A percentile compares a stretch with the other conserved stretches of the same genome.
Evolutionary conservation across 2,888 invertebrate genomes (phyloP).

Genomic region (Tetrapedia diversipes): DNA sequence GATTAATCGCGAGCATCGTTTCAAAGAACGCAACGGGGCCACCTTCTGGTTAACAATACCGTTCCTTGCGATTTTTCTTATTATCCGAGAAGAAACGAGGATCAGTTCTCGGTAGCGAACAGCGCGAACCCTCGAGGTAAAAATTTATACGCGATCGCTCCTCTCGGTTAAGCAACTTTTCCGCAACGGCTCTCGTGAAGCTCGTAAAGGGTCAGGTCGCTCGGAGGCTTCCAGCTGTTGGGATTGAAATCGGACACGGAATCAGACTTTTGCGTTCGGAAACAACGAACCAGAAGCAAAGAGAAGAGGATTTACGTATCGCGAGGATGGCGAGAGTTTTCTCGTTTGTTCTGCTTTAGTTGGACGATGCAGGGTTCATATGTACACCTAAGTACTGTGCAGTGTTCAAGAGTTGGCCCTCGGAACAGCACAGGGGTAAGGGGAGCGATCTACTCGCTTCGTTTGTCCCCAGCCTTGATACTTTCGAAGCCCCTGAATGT

Average conservation of each 20-base stretch:
- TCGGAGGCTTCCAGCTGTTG: too few relatives aligned
- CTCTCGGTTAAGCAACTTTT: background rate
- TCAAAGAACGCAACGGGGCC: too few relatives aligned
- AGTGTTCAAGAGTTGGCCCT: too few relatives aligned
- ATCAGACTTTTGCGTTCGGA: too few relatives aligned
- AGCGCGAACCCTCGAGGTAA: background rate
- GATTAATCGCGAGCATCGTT: conserved; percentile 1
- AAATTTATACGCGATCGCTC: background rate
- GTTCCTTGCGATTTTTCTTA: background rate
- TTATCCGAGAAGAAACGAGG: too few relatives aligned
- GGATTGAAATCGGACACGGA: background rate
- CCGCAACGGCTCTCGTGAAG: background rate
- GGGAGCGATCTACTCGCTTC: too few relatives aligned
- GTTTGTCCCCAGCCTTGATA: too few relatives aligned
- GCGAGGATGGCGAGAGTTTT: conserved; percentile 11
- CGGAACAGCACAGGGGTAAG: too few relatives aligned
- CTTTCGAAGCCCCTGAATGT: too few relatives aligned
- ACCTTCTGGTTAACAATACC: too few relatives aligned
- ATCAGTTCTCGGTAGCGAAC: background rate
- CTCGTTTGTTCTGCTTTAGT: background rate
- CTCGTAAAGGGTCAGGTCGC: background rate
- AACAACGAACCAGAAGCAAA: background rate
- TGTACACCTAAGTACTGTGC: too few relatives aligned
- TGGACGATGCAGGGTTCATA: background rate
- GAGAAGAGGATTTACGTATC: background rate